Conservation (phyloP, 2,888 invertebrate species). For the Harmothoe impar region DNA sequence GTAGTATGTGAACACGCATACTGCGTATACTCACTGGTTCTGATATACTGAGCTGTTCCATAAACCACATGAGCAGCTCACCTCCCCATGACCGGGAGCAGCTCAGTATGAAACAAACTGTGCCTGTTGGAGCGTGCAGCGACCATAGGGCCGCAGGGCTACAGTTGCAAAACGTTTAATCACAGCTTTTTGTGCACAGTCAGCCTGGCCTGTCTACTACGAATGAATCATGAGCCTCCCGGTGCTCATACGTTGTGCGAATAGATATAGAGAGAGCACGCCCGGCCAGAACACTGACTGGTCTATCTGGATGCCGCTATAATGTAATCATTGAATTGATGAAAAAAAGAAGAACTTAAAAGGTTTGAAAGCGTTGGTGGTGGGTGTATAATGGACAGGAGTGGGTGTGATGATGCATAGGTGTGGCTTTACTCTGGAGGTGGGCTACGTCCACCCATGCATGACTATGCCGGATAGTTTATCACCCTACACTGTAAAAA, state of each 20-base stretch:
- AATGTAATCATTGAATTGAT: constrained; percentile 9
- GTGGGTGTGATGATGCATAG: background rate
- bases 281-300: background rate
- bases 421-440: too few relatives aligned
- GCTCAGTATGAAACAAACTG: too few relatives aligned
- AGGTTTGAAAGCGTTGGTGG: background rate
- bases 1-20: too few relatives aligned
- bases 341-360: background rate
- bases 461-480: too few relatives aligned
- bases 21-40: too few relatives aligned
- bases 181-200: constrained; percentile 12
- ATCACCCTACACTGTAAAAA: too few relatives aligned
- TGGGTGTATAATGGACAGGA: background rate
- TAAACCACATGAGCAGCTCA: too few relatives aligned
- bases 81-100: too few relatives aligned
- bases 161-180: constrained; percentile 26
- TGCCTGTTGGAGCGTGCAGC: background rate
- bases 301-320: background rate
- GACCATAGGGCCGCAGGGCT: background rate
- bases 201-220: background rate
- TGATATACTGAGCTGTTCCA: too few relatives aligned
- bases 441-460: too few relatives aligned
- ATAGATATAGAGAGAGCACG: constrained; percentile 12
- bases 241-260: background rate
- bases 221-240: background rate